Evolutionary conservation across 1,140 invertebrate species (phyloP).

Genomic region (Drosophila mauritiana): DNA sequence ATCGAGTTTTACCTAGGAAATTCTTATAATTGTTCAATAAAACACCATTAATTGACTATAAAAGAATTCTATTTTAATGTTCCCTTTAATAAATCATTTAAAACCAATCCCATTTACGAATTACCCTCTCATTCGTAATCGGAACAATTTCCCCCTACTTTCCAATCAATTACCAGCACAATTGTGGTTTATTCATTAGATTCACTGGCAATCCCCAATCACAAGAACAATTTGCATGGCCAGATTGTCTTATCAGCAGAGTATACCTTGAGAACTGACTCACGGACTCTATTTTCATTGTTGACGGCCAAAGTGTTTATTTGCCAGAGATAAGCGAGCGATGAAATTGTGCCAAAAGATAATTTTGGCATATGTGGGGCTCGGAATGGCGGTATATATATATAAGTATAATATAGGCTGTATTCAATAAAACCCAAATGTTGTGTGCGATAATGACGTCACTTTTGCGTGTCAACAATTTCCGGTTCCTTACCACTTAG

Average conservation of each 20-base stretch:
- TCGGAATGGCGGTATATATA: not conserved
- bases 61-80: too few species aligned
- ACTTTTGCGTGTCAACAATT: conserved; percentile 56
- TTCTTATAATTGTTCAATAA: too few species aligned
- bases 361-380: conserved; percentile 40
- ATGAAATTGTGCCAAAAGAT: conserved; percentile 72
- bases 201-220: not conserved
- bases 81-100: too few species aligned
- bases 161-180: conserved; percentile 29
- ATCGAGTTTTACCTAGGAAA: not conserved
- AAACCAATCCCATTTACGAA: not conserved
- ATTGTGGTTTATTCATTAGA: conserved; percentile 37
- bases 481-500: conserved; percentile 43
- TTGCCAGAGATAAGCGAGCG: conserved; percentile 57
- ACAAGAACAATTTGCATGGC: conserved; percentile 24
- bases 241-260: conserved; percentile 44
- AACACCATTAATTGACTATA: too few species aligned
- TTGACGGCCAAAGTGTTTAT: conserved; percentile 53
- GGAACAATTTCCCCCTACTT: conserved; percentile 13
- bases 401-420: not conserved
- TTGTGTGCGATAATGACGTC: conserved; percentile 43
- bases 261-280: conserved; percentile 49
- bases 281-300: conserved; percentile 70
- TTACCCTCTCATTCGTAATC: not conserved
- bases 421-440: conserved; percentile 11